phyloP scores from a whole-genome alignment of 2,888 invertebrate species.

The Drosophila algonquin region DNA sequence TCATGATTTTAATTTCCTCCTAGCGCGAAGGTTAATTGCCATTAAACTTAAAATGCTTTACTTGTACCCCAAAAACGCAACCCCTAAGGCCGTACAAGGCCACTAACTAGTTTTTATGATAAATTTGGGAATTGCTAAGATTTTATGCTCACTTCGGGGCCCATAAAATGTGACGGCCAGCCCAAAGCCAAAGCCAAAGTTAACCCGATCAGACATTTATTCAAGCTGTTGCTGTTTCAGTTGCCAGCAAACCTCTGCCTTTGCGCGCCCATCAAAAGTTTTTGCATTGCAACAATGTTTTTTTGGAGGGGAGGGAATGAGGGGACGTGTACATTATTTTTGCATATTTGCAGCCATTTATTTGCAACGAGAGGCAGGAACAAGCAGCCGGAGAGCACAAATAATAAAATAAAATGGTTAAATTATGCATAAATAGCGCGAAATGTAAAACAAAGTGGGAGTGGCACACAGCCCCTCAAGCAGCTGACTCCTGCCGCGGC shows the following conservation, averaged over 20 bases:
- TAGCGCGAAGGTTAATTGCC: constrained; percentile 70
- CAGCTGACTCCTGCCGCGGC: constrained; percentile 39
- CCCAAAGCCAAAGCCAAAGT: constrained; percentile 6
- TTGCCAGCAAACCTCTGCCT: not conserved
- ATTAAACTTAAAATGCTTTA: constrained; percentile 69
- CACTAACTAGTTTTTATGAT: constrained; percentile 61
- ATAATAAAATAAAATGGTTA: constrained; percentile 44
- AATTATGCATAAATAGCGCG: constrained; percentile 50
- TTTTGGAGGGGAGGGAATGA: not conserved
- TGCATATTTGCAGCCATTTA: constrained; percentile 42
- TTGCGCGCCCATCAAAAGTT: constrained; percentile 18
- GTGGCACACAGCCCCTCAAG: constrained; percentile 16
- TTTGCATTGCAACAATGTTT: constrained; percentile 32
- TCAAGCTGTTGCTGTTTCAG: constrained; percentile 40
- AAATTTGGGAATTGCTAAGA: constrained; percentile 61
- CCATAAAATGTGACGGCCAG: constrained; percentile 59
- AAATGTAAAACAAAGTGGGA: constrained; percentile 41
- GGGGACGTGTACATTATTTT: constrained; percentile 33
- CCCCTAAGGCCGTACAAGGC: constrained; percentile 25
- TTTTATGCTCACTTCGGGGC: constrained; percentile 67
- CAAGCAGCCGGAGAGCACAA: constrained; percentile 27
- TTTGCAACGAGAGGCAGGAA: constrained; percentile 31
- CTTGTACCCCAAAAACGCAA: constrained; percentile 4
- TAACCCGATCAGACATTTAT: constrained; percentile 58
- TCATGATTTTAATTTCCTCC: constrained; percentile 71